phyloP scores from a whole-genome alignment of 1,140 invertebrate species.

The Acromyrmex heyeri region DNA sequence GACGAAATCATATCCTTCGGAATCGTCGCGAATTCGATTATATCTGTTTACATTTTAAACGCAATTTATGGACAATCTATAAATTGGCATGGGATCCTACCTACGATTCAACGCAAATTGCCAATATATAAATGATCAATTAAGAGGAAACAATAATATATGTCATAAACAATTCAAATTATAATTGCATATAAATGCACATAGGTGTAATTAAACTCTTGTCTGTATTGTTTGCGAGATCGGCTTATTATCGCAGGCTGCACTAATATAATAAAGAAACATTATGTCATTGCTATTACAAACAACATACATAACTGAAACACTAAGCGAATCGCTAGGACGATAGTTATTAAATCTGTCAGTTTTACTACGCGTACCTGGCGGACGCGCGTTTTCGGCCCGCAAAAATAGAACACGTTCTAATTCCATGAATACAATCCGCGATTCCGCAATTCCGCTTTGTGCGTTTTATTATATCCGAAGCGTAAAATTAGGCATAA shows the following conservation, averaged over 20 bases:
- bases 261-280: conserved; percentile 23
- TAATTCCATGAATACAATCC: conserved; percentile 30
- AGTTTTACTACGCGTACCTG: conserved; percentile 40
- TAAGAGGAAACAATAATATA: neutral
- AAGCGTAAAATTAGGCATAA: neutral
- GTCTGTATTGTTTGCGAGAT: neutral
- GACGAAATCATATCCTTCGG: neutral
- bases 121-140: conserved; percentile 4
- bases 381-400: conserved; percentile 8
- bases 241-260: conserved; percentile 14
- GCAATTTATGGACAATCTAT: neutral
- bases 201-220: neutral
- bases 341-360: conserved; percentile 37
- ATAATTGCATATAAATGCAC: neutral
- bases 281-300: conserved; percentile 21
- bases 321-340: neutral
- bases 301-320: conserved; percentile 1
- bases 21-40: neutral
- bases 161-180: neutral
- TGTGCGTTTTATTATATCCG: neutral
- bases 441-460: conserved; percentile 21
- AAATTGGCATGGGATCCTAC: neutral
- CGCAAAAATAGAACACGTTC: conserved; percentile 44
- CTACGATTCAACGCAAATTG: neutral
- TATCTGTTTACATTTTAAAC: neutral